phyloP scores from a whole-genome alignment of 1,140 invertebrate species.

The Macrostomum lignano region DNA sequence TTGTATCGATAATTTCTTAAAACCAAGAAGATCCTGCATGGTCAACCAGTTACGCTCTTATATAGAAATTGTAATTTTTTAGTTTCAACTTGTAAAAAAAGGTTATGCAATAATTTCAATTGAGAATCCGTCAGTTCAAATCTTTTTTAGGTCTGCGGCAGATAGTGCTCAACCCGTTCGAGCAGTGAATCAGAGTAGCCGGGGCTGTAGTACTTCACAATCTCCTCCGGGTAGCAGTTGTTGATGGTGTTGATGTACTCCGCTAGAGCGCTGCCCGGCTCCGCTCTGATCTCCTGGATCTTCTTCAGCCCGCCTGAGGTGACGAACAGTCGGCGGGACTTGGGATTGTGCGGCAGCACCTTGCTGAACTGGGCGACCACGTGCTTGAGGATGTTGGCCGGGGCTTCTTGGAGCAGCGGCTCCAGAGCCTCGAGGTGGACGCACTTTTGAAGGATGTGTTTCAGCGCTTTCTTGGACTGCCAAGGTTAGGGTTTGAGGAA shows the following conservation, averaged over 20 bases:
- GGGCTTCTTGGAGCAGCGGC: conserved; percentile 39
- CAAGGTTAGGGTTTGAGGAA: conserved; percentile 9
- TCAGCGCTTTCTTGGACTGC: conserved; percentile 33
- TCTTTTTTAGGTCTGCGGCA: too few species aligned
- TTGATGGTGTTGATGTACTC: conserved; percentile 50
- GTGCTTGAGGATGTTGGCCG: conserved; percentile 45
- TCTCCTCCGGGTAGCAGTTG: conserved; percentile 53
- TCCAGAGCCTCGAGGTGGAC: conserved; percentile 40
- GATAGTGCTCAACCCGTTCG: conserved; percentile 36
- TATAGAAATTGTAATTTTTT: too few species aligned
- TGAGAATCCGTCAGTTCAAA: too few species aligned
- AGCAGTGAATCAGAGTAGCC: conserved; percentile 44
- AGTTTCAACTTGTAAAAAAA: too few species aligned
- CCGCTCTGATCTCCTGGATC: conserved; percentile 41
- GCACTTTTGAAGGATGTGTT: conserved; percentile 43
- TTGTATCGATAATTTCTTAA: too few species aligned
- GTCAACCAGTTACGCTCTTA: too few species aligned
- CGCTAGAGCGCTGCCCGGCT: conserved; percentile 38
- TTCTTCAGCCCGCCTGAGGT: conserved; percentile 44
- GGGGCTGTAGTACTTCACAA: conserved; percentile 48
- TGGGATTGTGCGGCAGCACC: conserved; percentile 45
- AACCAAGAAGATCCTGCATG: too few species aligned
- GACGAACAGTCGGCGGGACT: conserved; percentile 44
- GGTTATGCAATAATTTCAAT: too few species aligned
- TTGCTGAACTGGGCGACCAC: conserved; percentile 48